Base-by-base conservation (phyloP, 2,113 vertebrate species). In the Argyrosomus japonicus region DNA sequence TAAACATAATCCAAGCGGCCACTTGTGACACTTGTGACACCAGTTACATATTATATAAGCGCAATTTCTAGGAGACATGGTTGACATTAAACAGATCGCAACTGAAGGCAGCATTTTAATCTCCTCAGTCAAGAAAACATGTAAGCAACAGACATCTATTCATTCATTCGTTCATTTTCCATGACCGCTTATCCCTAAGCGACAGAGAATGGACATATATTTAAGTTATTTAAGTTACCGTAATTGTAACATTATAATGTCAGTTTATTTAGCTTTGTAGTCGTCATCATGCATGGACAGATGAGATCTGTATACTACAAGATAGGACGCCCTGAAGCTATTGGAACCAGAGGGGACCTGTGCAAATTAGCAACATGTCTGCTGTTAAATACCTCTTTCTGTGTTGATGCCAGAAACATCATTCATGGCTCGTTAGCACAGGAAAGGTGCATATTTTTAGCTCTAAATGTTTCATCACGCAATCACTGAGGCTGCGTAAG, bases 361-460 rank as follows among this genome's bases (percentile, higher is more conserved):
- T 65, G 58, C 65, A 81, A 82, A 82, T 73, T 56, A 74, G 50
- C 47, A 69, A 56, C 68, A 75, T 58, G 17, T 58, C 68, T 80
- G 54, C 29, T 62, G 60, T 71, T 75, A 64, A 82, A 80, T 23
- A 70, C 60, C 10, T 67, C 25, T 53, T 53, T 75, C 57, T 43
- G 23, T 36, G 7, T 51, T 45, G 36, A 47, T 62, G 65, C 23
- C 75, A 77, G 32, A 67, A 51, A 65, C 68, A 67, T 57, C 32
- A 69, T 36, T 65, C 15, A 76, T 64, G 48, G 45, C 47, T 88
- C 1, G 14, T 82, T 45, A 79, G 54, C 18, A 25, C 40, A 47
- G 32, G 10, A 58, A 60, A 74, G 47, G 51, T 64, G 56, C 18
- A 54, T 36, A 75, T 67, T 57, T 80, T 57, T 73, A 72, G 75